These are phyloP conservation scores for Eutolmus rufibarbis DNA, from an alignment of 2,888 invertebrate genomes.

Conservation along the genomic window DNA sequence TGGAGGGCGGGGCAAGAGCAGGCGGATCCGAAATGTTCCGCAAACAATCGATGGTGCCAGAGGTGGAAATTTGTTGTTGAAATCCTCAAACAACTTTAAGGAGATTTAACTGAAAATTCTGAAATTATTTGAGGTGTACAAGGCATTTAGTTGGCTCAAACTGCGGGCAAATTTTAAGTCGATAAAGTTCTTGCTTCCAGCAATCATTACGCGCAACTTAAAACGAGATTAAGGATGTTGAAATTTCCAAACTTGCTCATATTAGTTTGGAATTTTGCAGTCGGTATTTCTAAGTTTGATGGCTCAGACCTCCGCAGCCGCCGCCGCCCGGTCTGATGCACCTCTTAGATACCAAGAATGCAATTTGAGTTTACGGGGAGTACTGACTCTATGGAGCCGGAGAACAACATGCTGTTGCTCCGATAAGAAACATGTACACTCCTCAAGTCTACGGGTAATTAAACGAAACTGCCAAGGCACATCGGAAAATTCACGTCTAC, in stretches of 20 bases:
- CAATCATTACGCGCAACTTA: neutral
- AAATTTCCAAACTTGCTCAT: neutral
- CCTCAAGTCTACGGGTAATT: neutral
- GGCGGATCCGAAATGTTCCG: neutral
- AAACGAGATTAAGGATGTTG: neutral
- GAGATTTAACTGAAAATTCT: neutral
- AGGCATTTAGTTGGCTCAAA: neutral
- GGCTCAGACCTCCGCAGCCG: neutral
- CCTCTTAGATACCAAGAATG: neutral
- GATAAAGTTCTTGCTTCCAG: neutral
- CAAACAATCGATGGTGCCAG: neutral
- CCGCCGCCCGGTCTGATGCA: neutral
- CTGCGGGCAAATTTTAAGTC: neutral
- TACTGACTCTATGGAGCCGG: neutral
- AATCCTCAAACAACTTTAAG: neutral
- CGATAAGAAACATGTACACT: neutral
- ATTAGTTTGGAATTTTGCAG: neutral
- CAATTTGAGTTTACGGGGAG: neutral
- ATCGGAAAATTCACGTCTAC: neutral
- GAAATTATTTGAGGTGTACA: neutral
- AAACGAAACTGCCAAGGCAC: neutral
- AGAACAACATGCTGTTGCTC: neutral
- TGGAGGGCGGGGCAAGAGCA: neutral
- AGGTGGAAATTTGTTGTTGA: neutral
- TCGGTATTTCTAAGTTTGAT: neutral